Evolutionary conservation across 1,140 invertebrate species (phyloP), one percentile per base, ranked within the genome.

Genomic region (Eufriesea mexicana): DNA sequence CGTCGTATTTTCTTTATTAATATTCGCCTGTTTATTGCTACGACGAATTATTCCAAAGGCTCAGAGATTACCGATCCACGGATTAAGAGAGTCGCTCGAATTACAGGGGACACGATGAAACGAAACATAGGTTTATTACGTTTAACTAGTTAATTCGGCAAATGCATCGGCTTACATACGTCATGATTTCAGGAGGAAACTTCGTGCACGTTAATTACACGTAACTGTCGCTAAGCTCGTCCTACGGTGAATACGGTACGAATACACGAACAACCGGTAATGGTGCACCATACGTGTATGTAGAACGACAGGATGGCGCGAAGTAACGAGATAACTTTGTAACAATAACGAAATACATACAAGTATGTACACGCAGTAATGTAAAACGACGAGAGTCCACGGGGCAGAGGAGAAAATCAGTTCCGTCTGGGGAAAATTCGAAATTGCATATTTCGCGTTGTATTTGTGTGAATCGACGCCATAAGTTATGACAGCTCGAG

Each of bases 251-350:
- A 79, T 72, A n/a, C 4, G 12, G 12, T 14, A 71, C 20, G 23
- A 49, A 42, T 54, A 20, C 61, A 42, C 14, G n/a, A 5, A 7
- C 61, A 42, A 42, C 20, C 2, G 16, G 10, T 20, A 51, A 79
- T 51, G 25, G 28, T 49, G 67, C 10, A 62, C 4, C 28, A 51
- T 25, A 42, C 20, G 10, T 45, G 14, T 20, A 14, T 18, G n/a
- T 18, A 67, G 1, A 0, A 18, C 18, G 42, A 10, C 45, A 35
- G 42, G n/a, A 35, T n/a, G 20, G 12, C 8, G 16, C 57, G 57
- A 62, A 73, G 28, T 72, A 62, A 73, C 78, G 49, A 62, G 68
- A 73, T 73, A 80, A 80, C 55, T 80, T 80, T 80, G 47, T 73
- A 73, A 76, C 64, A 25, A 45, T 67, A 72, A 61, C 57, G 67